These are phyloP conservation scores for Chirona hameri DNA, from an alignment of 2,888 invertebrate genomes.

Conservation along the genomic window DNA sequence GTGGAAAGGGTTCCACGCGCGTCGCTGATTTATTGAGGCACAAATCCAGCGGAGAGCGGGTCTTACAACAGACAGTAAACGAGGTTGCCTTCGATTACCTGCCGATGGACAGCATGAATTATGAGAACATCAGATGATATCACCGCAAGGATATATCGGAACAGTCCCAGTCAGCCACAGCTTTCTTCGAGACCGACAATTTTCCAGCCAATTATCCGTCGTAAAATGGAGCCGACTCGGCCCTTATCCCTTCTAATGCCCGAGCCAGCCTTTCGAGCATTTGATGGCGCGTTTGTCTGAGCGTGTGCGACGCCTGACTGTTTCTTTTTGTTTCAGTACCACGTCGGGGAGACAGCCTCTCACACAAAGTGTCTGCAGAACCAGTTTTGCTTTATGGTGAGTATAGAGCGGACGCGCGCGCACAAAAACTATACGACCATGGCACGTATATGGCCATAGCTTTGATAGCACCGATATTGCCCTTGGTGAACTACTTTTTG, in stretches of 20 bases:
- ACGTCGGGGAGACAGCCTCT: not conserved
- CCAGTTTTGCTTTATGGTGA: conserved; percentile 2
- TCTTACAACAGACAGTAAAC: not conserved
- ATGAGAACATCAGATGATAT: not conserved
- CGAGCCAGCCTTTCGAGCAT: not conserved
- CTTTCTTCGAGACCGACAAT: not conserved
- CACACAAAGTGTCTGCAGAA: conserved; percentile 23
- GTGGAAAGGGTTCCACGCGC: not conserved
- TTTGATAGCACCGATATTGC: too few species aligned
- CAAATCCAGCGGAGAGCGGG: not conserved
- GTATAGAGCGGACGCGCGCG: not conserved
- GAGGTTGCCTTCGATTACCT: not conserved
- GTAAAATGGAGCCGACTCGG: not conserved
- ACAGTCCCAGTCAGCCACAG: not conserved
- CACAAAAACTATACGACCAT: not conserved
- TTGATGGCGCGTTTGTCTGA: not conserved
- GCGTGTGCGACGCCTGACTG: not conserved
- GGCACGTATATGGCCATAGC: not conserved
- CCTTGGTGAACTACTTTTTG: too few species aligned
- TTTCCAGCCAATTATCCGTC: not conserved
- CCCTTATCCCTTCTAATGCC: not conserved
- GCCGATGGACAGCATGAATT: not conserved
- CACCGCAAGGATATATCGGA: not conserved
- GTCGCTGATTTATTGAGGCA: not conserved
- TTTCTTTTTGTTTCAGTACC: conserved; percentile 6